A percentile compares a stretch with the other conserved stretches of the same genome.
Evolutionary conservation across 2,888 invertebrate species (phyloP).

Genomic region (Cosmia trapezina): DNA sequence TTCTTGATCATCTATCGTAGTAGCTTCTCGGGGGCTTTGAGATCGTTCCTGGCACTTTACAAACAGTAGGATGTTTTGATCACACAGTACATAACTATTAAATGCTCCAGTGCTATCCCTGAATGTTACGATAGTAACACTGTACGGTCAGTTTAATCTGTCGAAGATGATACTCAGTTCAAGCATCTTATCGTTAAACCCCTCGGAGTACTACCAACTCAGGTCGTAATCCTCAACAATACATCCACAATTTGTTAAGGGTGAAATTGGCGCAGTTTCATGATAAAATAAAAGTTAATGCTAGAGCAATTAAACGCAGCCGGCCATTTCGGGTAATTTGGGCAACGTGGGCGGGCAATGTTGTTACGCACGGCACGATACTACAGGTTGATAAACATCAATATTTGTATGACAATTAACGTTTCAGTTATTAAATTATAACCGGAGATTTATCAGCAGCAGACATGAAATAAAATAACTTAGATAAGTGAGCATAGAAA

Average conservation of each 20-base stretch:
- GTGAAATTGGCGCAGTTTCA: slow-evolving; percentile 51
- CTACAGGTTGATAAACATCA: slow-evolving; percentile 51
- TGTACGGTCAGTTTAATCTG: background rate
- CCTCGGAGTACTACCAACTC: background rate
- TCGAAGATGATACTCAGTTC: background rate
- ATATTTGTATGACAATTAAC: slow-evolving; percentile 23
- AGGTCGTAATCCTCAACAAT: slow-evolving; percentile 19
- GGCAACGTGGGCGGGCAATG: slow-evolving; percentile 36
- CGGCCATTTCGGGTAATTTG: slow-evolving; percentile 56
- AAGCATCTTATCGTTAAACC: background rate
- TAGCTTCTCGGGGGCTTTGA: slow-evolving; percentile 13
- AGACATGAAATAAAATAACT: slow-evolving; percentile 7
- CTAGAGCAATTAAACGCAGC: slow-evolving; percentile 62
- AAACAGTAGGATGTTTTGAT: slow-evolving; percentile 18
- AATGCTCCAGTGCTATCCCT: background rate
- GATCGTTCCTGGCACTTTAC: slow-evolving; percentile 12
- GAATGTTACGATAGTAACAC: background rate
- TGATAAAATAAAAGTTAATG: slow-evolving; percentile 67
- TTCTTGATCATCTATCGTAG: slow-evolving; percentile 24
- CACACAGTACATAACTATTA: too few species aligned
- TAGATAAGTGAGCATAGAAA: slow-evolving; percentile 20
- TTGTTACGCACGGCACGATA: slow-evolving; percentile 41
- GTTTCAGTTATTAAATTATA: slow-evolving; percentile 16
- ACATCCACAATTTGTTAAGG: slow-evolving; percentile 40
- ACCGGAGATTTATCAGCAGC: slow-evolving; percentile 16